phyloP scores from a whole-genome alignment of 2,888 invertebrate genomes.

The Laothoe populi region DNA sequence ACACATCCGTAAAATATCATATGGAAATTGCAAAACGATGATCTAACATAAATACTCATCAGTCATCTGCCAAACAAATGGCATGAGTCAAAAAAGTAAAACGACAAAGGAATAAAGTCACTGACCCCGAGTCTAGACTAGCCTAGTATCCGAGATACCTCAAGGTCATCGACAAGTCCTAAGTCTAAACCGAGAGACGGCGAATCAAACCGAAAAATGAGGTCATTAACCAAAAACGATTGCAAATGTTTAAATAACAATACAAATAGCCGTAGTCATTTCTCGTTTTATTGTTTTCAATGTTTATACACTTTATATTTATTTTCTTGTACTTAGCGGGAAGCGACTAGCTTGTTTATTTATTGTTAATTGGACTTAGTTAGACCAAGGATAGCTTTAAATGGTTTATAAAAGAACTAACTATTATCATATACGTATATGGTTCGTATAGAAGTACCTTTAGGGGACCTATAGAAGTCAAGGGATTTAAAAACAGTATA shows the following conservation, averaged over 20 bases:
- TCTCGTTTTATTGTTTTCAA: background rate
- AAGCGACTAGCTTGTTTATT: no score
- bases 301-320: background rate
- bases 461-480: no score
- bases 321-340: no score
- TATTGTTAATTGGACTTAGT: no score
- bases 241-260: conserved; percentile 22
- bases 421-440: no score
- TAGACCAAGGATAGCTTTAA: no score
- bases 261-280: background rate
- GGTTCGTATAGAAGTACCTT: no score
- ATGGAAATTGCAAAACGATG: conserved; percentile 12
- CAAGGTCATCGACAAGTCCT: conserved; percentile 18
- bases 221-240: conserved; percentile 6
- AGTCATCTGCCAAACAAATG: conserved; percentile 3
- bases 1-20: conserved; percentile 10
- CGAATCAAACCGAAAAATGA: background rate
- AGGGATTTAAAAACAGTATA: no score
- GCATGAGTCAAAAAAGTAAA: conserved; percentile 15
- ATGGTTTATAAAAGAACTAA: no score
- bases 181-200: background rate
- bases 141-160: conserved; percentile 22
- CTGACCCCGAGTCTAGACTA: conserved; percentile 3
- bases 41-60: conserved; percentile 10
- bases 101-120: conserved; percentile 3